Evolutionary conservation across 1,140 invertebrate species (phyloP), one percentile per base, ranked within the genome.

Genomic region (Papilio glaucus): DNA sequence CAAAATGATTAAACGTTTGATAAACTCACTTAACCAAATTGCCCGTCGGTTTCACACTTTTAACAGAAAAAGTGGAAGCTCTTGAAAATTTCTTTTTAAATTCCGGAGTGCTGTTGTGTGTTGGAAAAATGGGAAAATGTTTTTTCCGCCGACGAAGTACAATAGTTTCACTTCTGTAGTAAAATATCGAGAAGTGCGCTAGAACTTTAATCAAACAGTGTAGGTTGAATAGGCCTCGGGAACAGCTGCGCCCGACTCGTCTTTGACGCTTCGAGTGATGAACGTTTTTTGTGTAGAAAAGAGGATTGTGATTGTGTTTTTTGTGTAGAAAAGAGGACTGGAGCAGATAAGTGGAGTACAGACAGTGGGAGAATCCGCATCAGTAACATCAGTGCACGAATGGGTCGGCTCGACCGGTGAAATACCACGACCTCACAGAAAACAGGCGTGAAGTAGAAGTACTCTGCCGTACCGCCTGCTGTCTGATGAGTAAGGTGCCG

Each of bases 111-210:
- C 49, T 57, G 49, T 57, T 57, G 29, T 38, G 37, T 18, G 37
- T 21, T 15, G 61, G 12, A 37, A 65, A 39, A 41, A 24, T 15
- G n/a, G 15, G 9, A 21, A 38, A 62, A 38, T 38, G 29, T 41
- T 37, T 65, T 41, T 37, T 18, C 13, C 8, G 2, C n/a, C 60
- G 26, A 8, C 62, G 13, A n/a, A 15, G 37, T 65, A 38, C 15
- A 65, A 39, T 65, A 65, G 62, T 65, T 65, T 65, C 62, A 65
- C 37, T 39, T 62, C 26, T 62, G 13, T 15, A 42, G 15, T 65
- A 65, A 65, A 39, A 65, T 65, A 65, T 39, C 37, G 15, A n/a
- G 62, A 18, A 39, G 29, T 15, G 29, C n/a, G 60, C 6, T 24
- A 37, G 33, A 65, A 38, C 37, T 65, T 65, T 39, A 65, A 65